These are phyloP conservation scores for Drosophila putrida DNA, from an alignment of 2,888 invertebrate genomes.

Conservation along the genomic window DNA sequence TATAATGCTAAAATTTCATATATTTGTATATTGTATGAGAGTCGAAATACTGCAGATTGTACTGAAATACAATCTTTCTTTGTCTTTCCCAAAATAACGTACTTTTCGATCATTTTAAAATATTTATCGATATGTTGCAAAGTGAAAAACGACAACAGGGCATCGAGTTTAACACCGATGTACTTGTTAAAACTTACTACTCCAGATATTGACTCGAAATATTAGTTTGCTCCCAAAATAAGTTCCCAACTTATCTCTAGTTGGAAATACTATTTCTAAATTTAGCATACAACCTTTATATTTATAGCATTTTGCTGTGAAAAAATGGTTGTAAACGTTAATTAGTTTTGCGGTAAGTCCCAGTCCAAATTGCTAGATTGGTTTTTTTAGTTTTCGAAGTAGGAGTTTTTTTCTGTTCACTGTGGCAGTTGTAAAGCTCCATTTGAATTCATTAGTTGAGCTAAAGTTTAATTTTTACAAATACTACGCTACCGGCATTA, in stretches of 20 bases:
- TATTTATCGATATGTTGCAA: no score
- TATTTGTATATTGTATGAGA: no score
- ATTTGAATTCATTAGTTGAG: constrained; percentile 12
- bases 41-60: no score
- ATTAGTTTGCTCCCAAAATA: no score
- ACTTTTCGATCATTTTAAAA: no score
- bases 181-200: no score
- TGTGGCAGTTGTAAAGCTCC: constrained; percentile 4
- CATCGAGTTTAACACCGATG: not conserved
- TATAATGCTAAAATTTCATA: no score
- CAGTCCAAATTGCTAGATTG: not conserved
- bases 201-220: no score
- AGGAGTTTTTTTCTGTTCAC: not conserved
- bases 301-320: not conserved
- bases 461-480: constrained; percentile 17
- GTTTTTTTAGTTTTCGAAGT: not conserved
- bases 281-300: constrained; percentile 1
- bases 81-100: no score
- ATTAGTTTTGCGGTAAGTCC: not conserved
- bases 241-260: not conserved
- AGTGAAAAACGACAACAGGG: not conserved
- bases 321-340: not conserved
- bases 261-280: not conserved
- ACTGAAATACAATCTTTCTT: no score
- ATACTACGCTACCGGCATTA: constrained; percentile 22